Conservation (phyloP, 2,113 vertebrate genomes). For the Microcebus ravelobensis region DNA sequence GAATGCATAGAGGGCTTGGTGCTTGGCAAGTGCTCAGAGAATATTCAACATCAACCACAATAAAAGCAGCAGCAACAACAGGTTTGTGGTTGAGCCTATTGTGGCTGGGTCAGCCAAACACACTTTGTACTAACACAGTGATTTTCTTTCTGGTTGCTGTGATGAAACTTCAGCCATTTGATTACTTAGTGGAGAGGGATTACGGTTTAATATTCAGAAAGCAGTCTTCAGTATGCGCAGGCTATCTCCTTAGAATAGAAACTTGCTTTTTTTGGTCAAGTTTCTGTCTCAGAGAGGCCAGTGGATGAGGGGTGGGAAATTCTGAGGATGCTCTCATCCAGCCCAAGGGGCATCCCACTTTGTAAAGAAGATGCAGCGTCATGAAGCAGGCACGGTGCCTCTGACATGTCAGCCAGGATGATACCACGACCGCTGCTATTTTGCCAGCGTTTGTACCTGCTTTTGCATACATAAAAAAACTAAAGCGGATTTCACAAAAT, state of each 20-base stretch:
- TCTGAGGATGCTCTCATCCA: not conserved
- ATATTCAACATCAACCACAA: not conserved
- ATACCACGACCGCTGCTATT: not conserved
- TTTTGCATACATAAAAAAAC: not conserved
- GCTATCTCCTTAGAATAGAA: not conserved
- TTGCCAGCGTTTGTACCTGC: not conserved
- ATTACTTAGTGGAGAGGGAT: constrained; percentile 1
- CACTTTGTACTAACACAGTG: not conserved
- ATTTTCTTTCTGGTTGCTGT: not conserved
- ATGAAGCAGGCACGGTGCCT: not conserved
- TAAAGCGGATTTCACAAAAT: not conserved
- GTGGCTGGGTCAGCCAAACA: not conserved
- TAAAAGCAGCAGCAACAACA: not conserved
- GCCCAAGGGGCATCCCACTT: not conserved
- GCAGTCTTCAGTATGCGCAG: not conserved
- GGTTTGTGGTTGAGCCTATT: not conserved
- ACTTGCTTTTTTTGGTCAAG: not conserved
- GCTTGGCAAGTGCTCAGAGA: not conserved
- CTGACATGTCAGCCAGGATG: not conserved
- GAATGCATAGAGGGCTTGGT: not conserved
- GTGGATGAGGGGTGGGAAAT: not conserved
- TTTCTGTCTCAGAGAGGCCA: not conserved
- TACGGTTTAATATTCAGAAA: not conserved
- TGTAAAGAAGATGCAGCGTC: not conserved
- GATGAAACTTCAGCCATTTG: not conserved